Conservation (phyloP, 1,140 invertebrate genomes). For the Mactra quadrangularis region DNA sequence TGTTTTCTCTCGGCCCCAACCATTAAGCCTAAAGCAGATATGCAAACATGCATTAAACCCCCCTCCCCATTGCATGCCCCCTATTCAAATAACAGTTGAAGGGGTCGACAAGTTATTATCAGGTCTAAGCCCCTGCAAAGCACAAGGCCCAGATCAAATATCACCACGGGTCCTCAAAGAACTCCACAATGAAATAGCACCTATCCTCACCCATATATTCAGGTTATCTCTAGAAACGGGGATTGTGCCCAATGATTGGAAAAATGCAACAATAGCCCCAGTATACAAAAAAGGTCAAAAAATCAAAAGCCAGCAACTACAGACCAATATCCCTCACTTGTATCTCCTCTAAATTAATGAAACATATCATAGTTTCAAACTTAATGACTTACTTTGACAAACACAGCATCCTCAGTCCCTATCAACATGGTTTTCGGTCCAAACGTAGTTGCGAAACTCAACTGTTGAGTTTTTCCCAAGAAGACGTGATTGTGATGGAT, state of each 20-base stretch:
- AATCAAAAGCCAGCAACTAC: slow-evolving; percentile 40
- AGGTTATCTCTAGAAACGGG: slow-evolving; percentile 28
- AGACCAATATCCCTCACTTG: slow-evolving; percentile 28
- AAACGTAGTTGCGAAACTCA: slow-evolving; percentile 59
- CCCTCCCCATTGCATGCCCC: not conserved
- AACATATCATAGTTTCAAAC: slow-evolving; percentile 57
- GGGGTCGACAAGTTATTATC: slow-evolving; percentile 33
- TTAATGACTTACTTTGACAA: slow-evolving; percentile 47
- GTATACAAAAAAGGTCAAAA: slow-evolving; percentile 60
- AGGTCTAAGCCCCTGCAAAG: slow-evolving; percentile 52
- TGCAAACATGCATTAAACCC: slow-evolving; percentile 10
- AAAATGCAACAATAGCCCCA: slow-evolving; percentile 34
- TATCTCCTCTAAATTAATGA: slow-evolving; percentile 34
- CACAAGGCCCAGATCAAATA: slow-evolving; percentile 48
- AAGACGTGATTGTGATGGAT: slow-evolving; percentile 29
- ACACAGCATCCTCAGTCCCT: slow-evolving; percentile 25
- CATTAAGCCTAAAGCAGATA: slow-evolving; percentile 15
- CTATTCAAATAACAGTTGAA: slow-evolving; percentile 26
- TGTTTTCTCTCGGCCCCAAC: slow-evolving; percentile 29
- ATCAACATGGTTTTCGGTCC: slow-evolving; percentile 55
- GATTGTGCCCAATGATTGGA: slow-evolving; percentile 54
- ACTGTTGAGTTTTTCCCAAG: slow-evolving; percentile 39
- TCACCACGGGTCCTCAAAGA: slow-evolving; percentile 42
- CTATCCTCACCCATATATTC: slow-evolving; percentile 34
- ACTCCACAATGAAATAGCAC: slow-evolving; percentile 34